Conservation (phyloP, 2,113 vertebrate species). For the Sakesphorus luctuosus region DNA sequence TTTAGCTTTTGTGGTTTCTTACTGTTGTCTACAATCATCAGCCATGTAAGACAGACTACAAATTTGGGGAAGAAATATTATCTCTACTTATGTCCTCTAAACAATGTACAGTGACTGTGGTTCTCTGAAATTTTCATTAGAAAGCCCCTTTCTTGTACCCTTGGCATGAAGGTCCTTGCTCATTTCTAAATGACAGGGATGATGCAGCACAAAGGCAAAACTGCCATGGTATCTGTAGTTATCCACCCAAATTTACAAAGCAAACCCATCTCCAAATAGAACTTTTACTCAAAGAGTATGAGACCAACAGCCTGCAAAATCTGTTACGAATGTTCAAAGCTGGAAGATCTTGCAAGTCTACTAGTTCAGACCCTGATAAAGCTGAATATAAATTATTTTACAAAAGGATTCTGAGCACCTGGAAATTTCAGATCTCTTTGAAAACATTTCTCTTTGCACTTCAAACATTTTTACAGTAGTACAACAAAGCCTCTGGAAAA, state of each 20-base stretch:
- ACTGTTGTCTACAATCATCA: neutral
- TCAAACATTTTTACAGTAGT: neutral
- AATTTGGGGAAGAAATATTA: neutral
- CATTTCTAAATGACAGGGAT: neutral
- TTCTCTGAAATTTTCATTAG: neutral
- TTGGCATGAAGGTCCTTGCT: neutral
- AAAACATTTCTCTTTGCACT: neutral
- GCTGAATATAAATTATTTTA: neutral
- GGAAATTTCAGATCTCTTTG: neutral
- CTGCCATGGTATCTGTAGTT: neutral
- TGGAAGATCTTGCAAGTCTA: neutral
- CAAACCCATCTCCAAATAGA: neutral
- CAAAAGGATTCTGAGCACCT: neutral
- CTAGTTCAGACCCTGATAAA: neutral
- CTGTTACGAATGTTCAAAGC: neutral
- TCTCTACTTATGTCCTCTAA: neutral
- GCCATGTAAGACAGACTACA: neutral
- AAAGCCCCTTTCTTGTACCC: neutral
- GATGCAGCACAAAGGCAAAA: neutral
- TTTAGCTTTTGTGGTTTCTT: neutral
- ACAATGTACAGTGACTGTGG: neutral
- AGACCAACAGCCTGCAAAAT: neutral
- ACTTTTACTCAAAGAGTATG: neutral
- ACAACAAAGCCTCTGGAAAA: neutral
- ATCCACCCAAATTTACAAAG: neutral